These are phyloP conservation scores for Octodon degus DNA, from an alignment of 2,113 vertebrate genomes.

Conservation along the genomic window DNA sequence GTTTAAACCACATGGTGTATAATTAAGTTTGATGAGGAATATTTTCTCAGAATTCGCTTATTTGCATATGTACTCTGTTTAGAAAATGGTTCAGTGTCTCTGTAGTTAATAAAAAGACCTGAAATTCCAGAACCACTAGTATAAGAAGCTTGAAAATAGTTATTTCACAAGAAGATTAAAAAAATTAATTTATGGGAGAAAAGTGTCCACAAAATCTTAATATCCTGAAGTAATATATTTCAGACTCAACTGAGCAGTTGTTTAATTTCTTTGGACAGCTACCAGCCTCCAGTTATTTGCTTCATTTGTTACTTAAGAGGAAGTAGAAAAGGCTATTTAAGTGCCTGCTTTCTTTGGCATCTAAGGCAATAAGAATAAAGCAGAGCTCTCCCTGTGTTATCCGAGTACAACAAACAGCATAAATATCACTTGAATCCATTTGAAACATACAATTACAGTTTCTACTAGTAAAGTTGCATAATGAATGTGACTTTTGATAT, in stretches of 20 bases:
- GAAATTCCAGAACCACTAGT: neutral
- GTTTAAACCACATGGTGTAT: neutral
- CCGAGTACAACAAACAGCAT: neutral
- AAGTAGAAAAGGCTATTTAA: slow-evolving; percentile 60
- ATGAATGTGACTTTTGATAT: neutral
- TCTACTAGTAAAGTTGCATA: neutral
- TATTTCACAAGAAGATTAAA: neutral
- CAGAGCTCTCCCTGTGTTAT: neutral
- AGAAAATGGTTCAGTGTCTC: neutral
- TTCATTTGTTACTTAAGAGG: slow-evolving; percentile 71
- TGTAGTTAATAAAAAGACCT: neutral
- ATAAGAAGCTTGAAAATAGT: neutral
- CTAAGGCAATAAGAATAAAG: slow-evolving; percentile 55
- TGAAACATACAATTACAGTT: neutral
- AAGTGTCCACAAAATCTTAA: neutral
- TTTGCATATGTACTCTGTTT: neutral
- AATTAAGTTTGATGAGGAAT: neutral
- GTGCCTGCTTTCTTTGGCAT: slow-evolving; percentile 53
- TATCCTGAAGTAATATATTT: slow-evolving; percentile 49
- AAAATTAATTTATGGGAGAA: slow-evolving; percentile 31
- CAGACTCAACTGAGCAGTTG: slow-evolving; percentile 48
- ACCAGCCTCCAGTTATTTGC: slow-evolving; percentile 65
- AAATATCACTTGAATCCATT: slow-evolving; percentile 16
- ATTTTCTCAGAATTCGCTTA: neutral
- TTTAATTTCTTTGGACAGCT: slow-evolving; percentile 63